These are phyloP conservation scores for Chaunax sp. DNA, from an alignment of 2,797 vertebrate genomes.

Conservation along the genomic window DNA sequence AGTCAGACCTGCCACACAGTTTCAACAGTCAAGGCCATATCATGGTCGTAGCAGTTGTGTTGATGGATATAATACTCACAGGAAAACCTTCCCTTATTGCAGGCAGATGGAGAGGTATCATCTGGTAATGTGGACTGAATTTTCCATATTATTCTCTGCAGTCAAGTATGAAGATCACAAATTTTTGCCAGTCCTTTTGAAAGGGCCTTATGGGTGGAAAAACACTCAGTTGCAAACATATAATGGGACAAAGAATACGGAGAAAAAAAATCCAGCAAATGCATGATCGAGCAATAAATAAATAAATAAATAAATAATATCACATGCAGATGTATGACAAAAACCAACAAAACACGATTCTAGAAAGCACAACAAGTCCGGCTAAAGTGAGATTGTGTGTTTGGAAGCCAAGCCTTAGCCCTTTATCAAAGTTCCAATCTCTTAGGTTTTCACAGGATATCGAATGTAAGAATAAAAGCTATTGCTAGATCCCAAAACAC, in stretches of 20 bases:
- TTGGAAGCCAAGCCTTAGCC: constrained; percentile 55
- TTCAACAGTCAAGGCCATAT: constrained; percentile 59
- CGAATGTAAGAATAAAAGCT: constrained; percentile 48
- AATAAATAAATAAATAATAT: constrained; percentile 45
- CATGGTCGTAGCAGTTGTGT: constrained; percentile 22
- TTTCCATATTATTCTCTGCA: not conserved
- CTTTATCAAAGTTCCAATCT: constrained; percentile 50
- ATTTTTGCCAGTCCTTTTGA: constrained; percentile 11
- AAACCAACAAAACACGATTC: constrained; percentile 38
- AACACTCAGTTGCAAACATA: constrained; percentile 57
- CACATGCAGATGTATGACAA: constrained; percentile 58
- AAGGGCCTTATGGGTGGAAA: constrained; percentile 11
- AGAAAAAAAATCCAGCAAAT: constrained; percentile 42
- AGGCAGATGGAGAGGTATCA: constrained; percentile 40
- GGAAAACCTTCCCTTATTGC: constrained; percentile 57
- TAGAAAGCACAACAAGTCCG: constrained; percentile 34
- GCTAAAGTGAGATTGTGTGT: constrained; percentile 36
- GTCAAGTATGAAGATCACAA: constrained; percentile 10
- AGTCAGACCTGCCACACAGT: constrained; percentile 38
- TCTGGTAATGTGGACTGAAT: constrained; percentile 11
- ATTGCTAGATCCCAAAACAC: constrained; percentile 51
- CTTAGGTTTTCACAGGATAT: constrained; percentile 36
- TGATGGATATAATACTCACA: constrained; percentile 11
- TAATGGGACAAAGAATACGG: constrained; percentile 37
- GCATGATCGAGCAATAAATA: constrained; percentile 36